A percentile compares a stretch with the other conserved stretches of the same genome.
phyloP scores from a whole-genome alignment of 2,113 vertebrate species.

The Phalacrocorax aristotelis region DNA sequence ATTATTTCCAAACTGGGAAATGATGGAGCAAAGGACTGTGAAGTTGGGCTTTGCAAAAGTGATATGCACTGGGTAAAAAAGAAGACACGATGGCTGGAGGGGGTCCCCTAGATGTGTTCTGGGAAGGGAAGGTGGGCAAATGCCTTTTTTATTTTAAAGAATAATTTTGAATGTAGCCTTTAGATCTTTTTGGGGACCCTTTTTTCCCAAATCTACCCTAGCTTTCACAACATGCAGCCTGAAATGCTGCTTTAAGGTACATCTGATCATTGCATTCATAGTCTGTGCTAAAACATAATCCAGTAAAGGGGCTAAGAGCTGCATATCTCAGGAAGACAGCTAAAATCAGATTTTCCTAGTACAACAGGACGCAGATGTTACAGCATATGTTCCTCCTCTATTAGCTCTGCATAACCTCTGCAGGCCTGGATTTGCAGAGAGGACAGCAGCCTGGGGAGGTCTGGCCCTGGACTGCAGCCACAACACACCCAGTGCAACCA shows the following conservation, averaged over 20 bases:
- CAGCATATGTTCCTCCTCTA: rapidly evolving
- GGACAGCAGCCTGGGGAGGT: neutral
- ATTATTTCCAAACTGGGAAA: neutral
- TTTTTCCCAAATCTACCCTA: neutral
- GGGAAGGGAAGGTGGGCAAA: neutral
- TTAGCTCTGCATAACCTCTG: neutral
- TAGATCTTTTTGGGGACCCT: neutral
- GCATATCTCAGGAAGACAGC: neutral
- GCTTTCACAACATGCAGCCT: neutral
- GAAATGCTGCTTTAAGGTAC: neutral
- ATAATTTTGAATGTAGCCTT: neutral
- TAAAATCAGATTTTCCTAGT: neutral
- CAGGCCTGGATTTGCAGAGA: neutral
- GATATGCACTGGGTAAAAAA: neutral
- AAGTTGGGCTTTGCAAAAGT: neutral
- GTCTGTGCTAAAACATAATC: neutral
- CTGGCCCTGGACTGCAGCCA: neutral
- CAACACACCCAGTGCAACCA: neutral
- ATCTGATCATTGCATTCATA: neutral
- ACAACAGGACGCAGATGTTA: neutral
- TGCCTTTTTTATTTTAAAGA: neutral
- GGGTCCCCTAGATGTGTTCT: neutral
- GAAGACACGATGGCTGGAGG: neutral
- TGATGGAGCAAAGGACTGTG: neutral
- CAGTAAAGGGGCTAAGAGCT: neutral